phyloP scores from a whole-genome alignment of 1,140 invertebrate species.

The Diabrotica virgifera region DNA sequence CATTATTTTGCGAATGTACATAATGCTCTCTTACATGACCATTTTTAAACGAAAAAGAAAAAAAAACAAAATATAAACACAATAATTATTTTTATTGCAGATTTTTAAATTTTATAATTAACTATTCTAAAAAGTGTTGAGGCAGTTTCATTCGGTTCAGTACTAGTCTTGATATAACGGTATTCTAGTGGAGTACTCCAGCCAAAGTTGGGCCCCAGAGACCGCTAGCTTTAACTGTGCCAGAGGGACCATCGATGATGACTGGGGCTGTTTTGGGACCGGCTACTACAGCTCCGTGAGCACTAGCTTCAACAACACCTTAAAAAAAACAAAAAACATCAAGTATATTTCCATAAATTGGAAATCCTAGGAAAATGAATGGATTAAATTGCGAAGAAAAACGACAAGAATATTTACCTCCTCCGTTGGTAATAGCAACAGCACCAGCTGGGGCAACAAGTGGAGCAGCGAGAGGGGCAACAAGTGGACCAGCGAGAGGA shows the following conservation, averaged over 20 bases:
- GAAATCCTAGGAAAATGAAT: neutral
- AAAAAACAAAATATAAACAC: neutral
- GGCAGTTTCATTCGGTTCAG: neutral
- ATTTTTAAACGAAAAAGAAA: neutral
- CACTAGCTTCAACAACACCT: conserved; percentile 26
- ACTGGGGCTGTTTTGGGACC: conserved; percentile 38
- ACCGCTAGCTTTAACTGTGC: conserved; percentile 33
- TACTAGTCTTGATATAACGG: neutral
- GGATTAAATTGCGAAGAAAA: conserved; percentile 11
- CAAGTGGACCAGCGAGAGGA: conserved; percentile 11
- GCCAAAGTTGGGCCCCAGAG: conserved; percentile 29
- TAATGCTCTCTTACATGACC: neutral
- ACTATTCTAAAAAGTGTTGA: neutral
- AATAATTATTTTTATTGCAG: neutral
- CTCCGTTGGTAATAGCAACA: conserved; percentile 8
- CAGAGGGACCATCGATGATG: conserved; percentile 38
- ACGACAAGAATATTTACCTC: conserved; percentile 2
- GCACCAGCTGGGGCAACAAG: conserved; percentile 20
- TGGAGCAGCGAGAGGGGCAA: conserved; percentile 18
- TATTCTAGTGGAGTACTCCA: conserved; percentile 15
- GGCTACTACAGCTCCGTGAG: conserved; percentile 32
- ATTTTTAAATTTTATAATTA: neutral
- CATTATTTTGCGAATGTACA: no score
- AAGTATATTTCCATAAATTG: neutral
- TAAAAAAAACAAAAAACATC: conserved; percentile 13